phyloP scores from a whole-genome alignment of 2,888 invertebrate species.

The Therioaphis trifolii region DNA sequence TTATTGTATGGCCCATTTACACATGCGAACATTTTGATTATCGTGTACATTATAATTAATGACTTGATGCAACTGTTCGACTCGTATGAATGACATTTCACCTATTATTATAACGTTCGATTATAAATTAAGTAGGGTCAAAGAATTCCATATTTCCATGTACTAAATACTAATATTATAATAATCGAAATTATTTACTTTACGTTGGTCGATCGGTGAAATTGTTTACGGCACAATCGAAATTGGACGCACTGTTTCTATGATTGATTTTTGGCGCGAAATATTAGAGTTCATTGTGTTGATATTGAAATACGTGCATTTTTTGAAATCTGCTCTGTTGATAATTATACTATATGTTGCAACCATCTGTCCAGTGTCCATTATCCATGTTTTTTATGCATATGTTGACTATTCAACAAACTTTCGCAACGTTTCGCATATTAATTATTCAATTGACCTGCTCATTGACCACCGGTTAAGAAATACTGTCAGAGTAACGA shows the following conservation, averaged over 20 bases:
- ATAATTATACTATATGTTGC: not conserved
- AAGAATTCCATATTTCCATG: too few species aligned
- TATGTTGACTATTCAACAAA: not conserved
- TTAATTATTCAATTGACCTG: not conserved
- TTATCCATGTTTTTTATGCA: not conserved
- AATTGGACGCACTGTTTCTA: conserved; percentile 18
- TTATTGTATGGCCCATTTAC: too few species aligned
- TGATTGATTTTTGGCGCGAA: conserved; percentile 44
- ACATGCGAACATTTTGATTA: too few species aligned
- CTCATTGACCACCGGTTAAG: not conserved
- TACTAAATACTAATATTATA: too few species aligned
- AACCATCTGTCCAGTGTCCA: too few species aligned
- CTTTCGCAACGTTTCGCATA: not conserved
- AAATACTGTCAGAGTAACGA: not conserved
- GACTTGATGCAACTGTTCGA: too few species aligned
- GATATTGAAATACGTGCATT: not conserved
- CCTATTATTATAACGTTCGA: too few species aligned
- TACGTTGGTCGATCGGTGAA: not conserved
- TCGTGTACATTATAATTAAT: too few species aligned
- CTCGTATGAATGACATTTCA: too few species aligned
- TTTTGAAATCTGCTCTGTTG: not conserved
- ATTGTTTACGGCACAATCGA: not conserved
- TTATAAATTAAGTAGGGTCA: too few species aligned
- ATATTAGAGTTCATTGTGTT: conserved; percentile 19
- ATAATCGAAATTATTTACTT: too few species aligned